Conservation (phyloP, 1,140 invertebrate species). For the Oryzaephilus surinamensis region DNA sequence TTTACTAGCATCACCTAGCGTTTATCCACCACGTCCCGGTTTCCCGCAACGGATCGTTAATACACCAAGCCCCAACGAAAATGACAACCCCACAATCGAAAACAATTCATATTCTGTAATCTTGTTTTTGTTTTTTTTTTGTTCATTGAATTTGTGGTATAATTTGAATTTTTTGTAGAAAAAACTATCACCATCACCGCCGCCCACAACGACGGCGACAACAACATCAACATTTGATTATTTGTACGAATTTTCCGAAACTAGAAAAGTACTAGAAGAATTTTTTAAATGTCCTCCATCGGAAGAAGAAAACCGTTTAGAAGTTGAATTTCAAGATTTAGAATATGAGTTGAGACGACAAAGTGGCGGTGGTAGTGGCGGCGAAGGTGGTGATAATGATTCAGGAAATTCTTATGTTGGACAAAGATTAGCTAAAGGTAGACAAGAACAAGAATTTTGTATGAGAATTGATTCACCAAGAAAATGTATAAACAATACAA, state of each 20-base stretch:
- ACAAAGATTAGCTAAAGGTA: slow-evolving; percentile 60
- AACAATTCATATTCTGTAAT: slow-evolving; percentile 32
- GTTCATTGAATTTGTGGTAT: neutral
- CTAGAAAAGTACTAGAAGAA: slow-evolving; percentile 80
- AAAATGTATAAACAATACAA: slow-evolving; percentile 42
- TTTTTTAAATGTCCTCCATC: slow-evolving; percentile 73
- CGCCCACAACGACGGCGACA: slow-evolving; percentile 35
- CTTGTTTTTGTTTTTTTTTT: slow-evolving; percentile 4
- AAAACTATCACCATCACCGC: slow-evolving; percentile 15
- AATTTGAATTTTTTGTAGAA: slow-evolving; percentile 4
- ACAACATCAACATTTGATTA: slow-evolving; percentile 61
- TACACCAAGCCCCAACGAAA: slow-evolving; percentile 38
- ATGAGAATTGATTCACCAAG: slow-evolving; percentile 42
- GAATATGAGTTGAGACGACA: slow-evolving; percentile 74
- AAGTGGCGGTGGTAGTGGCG: slow-evolving; percentile 14
- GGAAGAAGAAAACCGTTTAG: slow-evolving; percentile 42
- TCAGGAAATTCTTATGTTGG: slow-evolving; percentile 69
- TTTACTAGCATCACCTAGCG: slow-evolving; percentile 50
- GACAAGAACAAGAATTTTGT: slow-evolving; percentile 29
- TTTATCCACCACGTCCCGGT: slow-evolving; percentile 57
- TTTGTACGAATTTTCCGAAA: slow-evolving; percentile 83
- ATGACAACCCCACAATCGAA: slow-evolving; percentile 29
- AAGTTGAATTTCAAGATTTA: slow-evolving; percentile 49
- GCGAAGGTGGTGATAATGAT: slow-evolving; percentile 14
- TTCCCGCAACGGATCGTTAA: slow-evolving; percentile 53